These are phyloP conservation scores for Tachycineta bicolor DNA, from an alignment of 2,113 vertebrate genomes.

Conservation along the genomic window DNA sequence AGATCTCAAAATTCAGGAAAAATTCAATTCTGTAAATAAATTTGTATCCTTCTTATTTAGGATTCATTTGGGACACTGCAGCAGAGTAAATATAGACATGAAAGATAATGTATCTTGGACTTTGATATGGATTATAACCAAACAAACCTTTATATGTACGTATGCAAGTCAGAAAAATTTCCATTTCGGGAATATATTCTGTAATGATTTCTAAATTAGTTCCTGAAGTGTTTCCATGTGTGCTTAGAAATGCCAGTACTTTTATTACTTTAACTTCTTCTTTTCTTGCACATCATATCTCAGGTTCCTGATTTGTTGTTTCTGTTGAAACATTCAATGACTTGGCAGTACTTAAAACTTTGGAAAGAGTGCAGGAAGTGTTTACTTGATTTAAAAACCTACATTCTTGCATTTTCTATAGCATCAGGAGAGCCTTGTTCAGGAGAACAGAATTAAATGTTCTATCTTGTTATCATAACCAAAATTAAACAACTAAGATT, in stretches of 20 bases:
- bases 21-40: background rate
- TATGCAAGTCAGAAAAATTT: background rate
- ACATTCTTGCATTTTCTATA: background rate
- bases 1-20: background rate
- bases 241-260: background rate
- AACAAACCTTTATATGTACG: background rate
- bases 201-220: background rate
- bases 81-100: background rate
- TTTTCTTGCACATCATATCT: background rate
- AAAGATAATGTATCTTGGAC: background rate
- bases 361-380: background rate
- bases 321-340: background rate
- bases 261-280: background rate
- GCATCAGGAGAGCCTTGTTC: background rate
- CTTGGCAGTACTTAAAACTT: background rate
- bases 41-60: background rate
- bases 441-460: background rate
- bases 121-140: background rate
- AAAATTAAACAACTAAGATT: background rate
- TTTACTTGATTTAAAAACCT: background rate
- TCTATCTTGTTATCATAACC: background rate
- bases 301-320: background rate
- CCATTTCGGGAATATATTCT: background rate
- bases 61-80: background rate
- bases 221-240: background rate